Evolutionary conservation across 2,113 vertebrate genomes (phyloP), one percentile per base, ranked within the genome.

Genomic region (Plecotus auritus): DNA sequence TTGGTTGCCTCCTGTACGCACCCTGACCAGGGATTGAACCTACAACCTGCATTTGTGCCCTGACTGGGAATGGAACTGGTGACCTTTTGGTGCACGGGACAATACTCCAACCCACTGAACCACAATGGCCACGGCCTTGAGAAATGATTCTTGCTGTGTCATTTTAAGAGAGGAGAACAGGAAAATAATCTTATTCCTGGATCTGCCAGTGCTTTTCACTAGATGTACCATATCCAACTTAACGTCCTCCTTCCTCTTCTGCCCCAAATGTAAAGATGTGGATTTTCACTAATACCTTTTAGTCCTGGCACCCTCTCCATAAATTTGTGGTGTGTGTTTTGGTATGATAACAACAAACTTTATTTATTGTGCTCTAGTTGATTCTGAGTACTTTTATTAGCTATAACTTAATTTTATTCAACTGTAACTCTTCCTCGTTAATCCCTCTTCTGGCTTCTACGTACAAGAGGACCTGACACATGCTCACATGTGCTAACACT

Each of bases 201-300:
- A 85, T 74, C 16, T 72, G 9, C 16, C 9, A 51, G 4, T 77
- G 40, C 0, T 9, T 80, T 12, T 83, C 20, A n/a, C 1, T 20
- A 67, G 42, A 59, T 20, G 7, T 1, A 10, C 7, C 9, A 37
- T 18, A 13, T 40, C 10, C 42, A 40, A 7, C 4, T 47, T 42
- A 3, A 13, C 5, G 32, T 49, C 11, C 3, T 82, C 23, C 1
- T 64, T 66, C 49, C 1, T 87, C 10, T 14, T n/a, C 84, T 85
- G 17, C 20, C 9, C 26, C 20, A 59, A 20, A 59, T 85, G n/a
- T 72, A 90, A 69, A 54, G 13, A 23, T 45, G 82, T 54, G 13
- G 23, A 32, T 92, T 95, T 93, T 59, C 37, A 90, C 26, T 73
- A 49, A 30, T 26, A 54, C 69, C 4, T 81, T 70, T 14, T 7